Evolutionary conservation across 2,113 vertebrate genomes (phyloP).

Genomic region (Donacobius atricapilla): DNA sequence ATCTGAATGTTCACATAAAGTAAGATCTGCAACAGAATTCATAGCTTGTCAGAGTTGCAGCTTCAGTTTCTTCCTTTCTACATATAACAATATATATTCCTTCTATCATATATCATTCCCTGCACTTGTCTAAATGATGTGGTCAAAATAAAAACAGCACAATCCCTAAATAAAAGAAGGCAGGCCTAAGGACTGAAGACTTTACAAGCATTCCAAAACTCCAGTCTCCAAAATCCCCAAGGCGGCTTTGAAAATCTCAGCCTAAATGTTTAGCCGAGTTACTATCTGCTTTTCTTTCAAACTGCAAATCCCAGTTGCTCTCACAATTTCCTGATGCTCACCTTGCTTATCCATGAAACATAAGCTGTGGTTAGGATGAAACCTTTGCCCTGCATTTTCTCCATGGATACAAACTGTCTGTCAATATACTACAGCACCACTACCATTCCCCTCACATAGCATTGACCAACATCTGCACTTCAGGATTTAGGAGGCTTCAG

Average conservation of each 20-base stretch:
- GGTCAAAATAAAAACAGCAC: background rate
- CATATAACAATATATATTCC: background rate
- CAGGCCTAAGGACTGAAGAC: background rate
- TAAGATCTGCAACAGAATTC: background rate
- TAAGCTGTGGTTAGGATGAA: background rate
- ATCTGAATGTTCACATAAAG: background rate
- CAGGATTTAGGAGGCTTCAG: background rate
- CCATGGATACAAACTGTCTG: background rate
- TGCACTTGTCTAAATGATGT: background rate
- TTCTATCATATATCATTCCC: background rate
- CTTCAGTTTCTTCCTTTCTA: background rate
- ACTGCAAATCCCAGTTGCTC: constrained; percentile 27
- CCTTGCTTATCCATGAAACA: constrained; percentile 9
- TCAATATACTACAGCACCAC: background rate
- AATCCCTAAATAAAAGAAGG: background rate
- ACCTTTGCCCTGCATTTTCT: constrained; percentile 27
- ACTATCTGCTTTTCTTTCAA: constrained; percentile 2
- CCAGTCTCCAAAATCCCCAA: background rate
- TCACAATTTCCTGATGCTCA: background rate
- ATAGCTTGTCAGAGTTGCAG: background rate
- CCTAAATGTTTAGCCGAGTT: background rate
- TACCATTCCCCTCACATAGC: background rate
- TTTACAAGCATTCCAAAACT: background rate
- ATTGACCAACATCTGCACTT: background rate
- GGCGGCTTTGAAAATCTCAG: background rate